These are phyloP conservation scores for Tribolium madens DNA, from an alignment of 1,140 invertebrate species.

Conservation along the genomic window DNA sequence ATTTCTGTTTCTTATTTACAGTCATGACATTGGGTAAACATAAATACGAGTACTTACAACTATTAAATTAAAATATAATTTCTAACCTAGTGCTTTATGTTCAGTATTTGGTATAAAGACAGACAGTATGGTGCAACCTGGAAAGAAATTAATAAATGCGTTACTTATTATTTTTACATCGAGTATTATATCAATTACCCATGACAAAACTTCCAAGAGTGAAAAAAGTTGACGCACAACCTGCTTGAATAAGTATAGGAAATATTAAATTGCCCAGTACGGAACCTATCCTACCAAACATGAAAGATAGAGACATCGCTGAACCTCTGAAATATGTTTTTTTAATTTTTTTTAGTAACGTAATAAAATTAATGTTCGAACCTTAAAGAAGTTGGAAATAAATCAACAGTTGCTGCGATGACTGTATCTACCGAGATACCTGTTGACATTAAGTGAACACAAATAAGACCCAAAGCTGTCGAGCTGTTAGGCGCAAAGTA, in stretches of 20 bases:
- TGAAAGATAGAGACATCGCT: conserved; percentile 55
- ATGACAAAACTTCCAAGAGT: conserved; percentile 46
- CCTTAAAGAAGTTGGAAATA: conserved; percentile 62
- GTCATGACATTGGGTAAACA: background rate
- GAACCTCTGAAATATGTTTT: conserved; percentile 49
- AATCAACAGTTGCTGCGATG: conserved; percentile 56
- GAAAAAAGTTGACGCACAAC: conserved; percentile 60
- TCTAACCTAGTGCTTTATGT: conserved; percentile 46
- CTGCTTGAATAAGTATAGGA: conserved; percentile 56
- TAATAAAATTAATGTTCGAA: conserved; percentile 19
- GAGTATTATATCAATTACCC: background rate
- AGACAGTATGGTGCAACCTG: conserved; percentile 30
- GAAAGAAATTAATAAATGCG: background rate
- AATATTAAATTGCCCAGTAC: conserved; percentile 60
- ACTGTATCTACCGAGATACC: conserved; percentile 56
- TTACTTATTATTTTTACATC: background rate
- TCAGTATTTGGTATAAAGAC: conserved; percentile 45
- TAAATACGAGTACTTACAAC: background rate
- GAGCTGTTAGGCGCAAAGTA: conserved; percentile 56
- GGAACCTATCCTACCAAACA: conserved; percentile 57
- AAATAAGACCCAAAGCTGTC: conserved; percentile 47
- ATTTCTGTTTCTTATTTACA: background rate
- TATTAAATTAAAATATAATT: background rate
- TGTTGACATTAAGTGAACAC: conserved; percentile 49
- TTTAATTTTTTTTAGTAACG: background rate